These are phyloP conservation scores for Heliconius melpomene DNA, from an alignment of 1,140 invertebrate species.

Conservation along the genomic window DNA sequence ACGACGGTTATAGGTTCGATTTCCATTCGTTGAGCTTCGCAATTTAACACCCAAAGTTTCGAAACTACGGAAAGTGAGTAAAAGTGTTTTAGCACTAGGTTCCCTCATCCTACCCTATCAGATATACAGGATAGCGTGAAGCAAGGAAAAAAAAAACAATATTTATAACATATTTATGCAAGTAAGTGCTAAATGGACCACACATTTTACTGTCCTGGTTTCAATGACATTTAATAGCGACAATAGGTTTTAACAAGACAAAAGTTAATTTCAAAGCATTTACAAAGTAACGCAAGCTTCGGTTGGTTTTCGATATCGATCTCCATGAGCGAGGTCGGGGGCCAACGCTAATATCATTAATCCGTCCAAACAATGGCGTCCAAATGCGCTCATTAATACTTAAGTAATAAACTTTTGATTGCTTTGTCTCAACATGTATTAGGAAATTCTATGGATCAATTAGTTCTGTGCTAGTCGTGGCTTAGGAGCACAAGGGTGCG, in stretches of 20 bases:
- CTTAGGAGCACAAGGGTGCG: too few species aligned
- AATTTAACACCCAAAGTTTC: too few species aligned
- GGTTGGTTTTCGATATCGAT: slow-evolving; percentile 57
- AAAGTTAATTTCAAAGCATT: slow-evolving; percentile 15
- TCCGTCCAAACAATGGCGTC: slow-evolving; percentile 46
- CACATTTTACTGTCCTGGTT: not conserved
- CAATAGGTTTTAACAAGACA: not conserved
- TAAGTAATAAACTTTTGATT: slow-evolving; percentile 50
- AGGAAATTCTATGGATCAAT: slow-evolving; percentile 36
- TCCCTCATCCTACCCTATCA: too few species aligned
- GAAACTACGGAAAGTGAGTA: too few species aligned
- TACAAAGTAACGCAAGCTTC: slow-evolving; percentile 38
- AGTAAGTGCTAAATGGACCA: not conserved
- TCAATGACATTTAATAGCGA: not conserved
- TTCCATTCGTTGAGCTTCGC: too few species aligned
- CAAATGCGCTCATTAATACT: slow-evolving; percentile 63
- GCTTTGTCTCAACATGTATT: slow-evolving; percentile 49
- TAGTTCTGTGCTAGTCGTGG: not conserved
- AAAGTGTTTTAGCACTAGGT: too few species aligned
- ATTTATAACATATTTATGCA: too few species aligned
- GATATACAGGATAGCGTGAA: too few species aligned
- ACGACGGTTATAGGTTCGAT: too few species aligned
- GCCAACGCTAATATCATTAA: slow-evolving; percentile 61
- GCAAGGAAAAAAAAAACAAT: too few species aligned
- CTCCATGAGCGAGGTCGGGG: slow-evolving; percentile 46